Conservation (phyloP, 2,113 vertebrate genomes). For the Bubo blakistoni region DNA sequence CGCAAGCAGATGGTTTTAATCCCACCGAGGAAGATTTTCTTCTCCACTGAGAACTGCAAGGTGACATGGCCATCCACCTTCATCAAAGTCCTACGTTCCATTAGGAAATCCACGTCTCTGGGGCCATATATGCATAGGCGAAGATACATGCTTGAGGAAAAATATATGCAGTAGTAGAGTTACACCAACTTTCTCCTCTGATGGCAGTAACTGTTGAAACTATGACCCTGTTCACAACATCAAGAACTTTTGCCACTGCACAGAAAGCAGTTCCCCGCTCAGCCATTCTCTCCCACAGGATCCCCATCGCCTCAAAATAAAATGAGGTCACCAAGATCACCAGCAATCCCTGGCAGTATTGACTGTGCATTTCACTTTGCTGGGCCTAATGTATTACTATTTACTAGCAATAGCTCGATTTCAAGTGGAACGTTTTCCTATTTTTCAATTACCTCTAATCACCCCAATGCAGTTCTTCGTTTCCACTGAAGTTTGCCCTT, state of each 20-base stretch:
- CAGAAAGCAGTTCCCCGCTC: neutral
- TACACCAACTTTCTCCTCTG: neutral
- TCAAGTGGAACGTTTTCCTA: neutral
- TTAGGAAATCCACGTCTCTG: neutral
- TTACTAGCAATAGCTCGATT: neutral
- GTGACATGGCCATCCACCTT: conserved; percentile 1
- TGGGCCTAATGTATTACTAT: neutral
- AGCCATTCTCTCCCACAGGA: neutral
- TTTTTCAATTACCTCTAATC: neutral
- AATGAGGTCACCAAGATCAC: neutral
- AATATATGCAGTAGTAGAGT: neutral
- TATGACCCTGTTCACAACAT: neutral
- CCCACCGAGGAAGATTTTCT: neutral
- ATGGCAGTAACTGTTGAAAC: neutral
- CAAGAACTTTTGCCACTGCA: neutral
- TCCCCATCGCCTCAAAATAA: neutral
- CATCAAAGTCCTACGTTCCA: neutral
- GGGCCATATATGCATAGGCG: neutral
- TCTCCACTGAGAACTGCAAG: neutral
- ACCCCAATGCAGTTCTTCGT: neutral
- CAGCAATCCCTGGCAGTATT: neutral
- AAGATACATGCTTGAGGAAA: neutral
- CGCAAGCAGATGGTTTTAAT: conserved; percentile 18
- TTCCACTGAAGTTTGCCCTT: neutral
- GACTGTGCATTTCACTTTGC: neutral